A percentile compares a stretch with the other conserved stretches of the same genome.
Evolutionary conservation across 2,797 vertebrate species (phyloP).

Genomic region (Borostomias antarcticus): DNA sequence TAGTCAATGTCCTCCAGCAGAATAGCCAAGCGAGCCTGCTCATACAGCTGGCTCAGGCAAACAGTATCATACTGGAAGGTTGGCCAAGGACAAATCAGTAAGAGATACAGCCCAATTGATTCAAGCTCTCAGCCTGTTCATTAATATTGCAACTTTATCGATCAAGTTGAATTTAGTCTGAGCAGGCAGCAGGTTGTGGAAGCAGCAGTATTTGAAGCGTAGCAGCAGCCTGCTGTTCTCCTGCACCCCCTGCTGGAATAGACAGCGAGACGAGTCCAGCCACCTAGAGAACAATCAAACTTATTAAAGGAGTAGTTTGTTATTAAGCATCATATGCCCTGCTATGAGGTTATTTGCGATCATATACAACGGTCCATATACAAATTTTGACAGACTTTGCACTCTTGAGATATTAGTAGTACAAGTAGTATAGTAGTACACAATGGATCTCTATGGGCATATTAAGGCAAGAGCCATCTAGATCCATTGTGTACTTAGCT

Average conservation of each 20-base stretch:
- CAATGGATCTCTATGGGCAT: too few relatives aligned
- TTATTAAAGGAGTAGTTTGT: too few relatives aligned
- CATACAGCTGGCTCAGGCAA: slow-evolving; percentile 79
- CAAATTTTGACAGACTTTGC: too few relatives aligned
- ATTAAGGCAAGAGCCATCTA: too few relatives aligned
- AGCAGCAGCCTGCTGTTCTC: slow-evolving; percentile 71
- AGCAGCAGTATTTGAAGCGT: slow-evolving; percentile 80
- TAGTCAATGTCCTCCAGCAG: slow-evolving; percentile 79
- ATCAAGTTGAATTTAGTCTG: slow-evolving; percentile 35
- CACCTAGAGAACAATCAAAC: slow-evolving; percentile 61
- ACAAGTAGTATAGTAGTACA: too few relatives aligned
- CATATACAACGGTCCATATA: too few relatives aligned
- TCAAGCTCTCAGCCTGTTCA: background rate
- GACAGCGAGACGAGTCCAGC: slow-evolving; percentile 77
- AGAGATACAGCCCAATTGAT: background rate
- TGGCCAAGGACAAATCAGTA: background rate
- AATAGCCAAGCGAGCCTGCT: slow-evolving; percentile 80
- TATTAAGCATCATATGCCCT: too few relatives aligned
- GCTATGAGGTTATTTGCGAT: too few relatives aligned
- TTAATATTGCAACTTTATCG: background rate
- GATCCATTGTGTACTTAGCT: too few relatives aligned
- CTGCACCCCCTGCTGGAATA: slow-evolving; percentile 77
- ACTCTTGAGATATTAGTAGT: too few relatives aligned
- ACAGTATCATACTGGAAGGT: slow-evolving; percentile 68
- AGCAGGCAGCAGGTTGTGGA: slow-evolving; percentile 77